Percentiles rank a stretch among this genome's conserved stretches.
phyloP scores from a whole-genome alignment of 2,113 vertebrate species.

The Holacanthus passer region DNA sequence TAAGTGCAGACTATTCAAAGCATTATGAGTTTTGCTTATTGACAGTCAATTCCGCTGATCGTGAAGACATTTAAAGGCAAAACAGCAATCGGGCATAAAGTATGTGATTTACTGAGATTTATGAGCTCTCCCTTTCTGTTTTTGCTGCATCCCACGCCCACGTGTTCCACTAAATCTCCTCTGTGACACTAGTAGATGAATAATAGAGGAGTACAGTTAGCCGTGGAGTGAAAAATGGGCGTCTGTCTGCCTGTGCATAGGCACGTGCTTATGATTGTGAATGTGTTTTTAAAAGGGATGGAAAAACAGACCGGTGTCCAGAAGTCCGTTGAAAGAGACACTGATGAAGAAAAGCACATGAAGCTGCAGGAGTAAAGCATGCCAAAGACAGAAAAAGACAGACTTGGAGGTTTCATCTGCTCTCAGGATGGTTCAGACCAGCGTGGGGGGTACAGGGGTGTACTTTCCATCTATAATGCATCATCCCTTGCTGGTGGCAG shows the following conservation, averaged over 20 bases:
- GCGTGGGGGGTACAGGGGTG: constrained; percentile 5
- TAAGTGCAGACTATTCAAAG: constrained; percentile 3
- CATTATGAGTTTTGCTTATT: constrained; percentile 19
- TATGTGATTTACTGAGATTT: constrained; percentile 59
- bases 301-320: background rate
- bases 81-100: constrained; percentile 16
- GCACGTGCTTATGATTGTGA: constrained; percentile 19
- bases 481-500: constrained; percentile 38
- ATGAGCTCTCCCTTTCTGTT: constrained; percentile 36
- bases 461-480: constrained; percentile 61
- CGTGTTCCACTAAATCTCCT: constrained; percentile 50
- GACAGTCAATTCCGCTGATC: constrained; percentile 29
- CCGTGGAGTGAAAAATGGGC: constrained; percentile 46
- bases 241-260: constrained; percentile 42
- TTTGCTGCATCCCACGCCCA: constrained; percentile 39
- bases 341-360: background rate
- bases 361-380: background rate
- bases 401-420: constrained; percentile 4
- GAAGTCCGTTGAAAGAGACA: background rate
- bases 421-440: constrained; percentile 20
- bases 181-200: constrained; percentile 53
- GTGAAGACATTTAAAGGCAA: constrained; percentile 27
- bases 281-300: constrained; percentile 20
- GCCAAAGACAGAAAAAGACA: background rate
- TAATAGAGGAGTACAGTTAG: constrained; percentile 68